Evolutionary conservation across 2,113 vertebrate genomes (phyloP), one percentile per base, ranked within the genome.

Genomic region (Protobothrops mucrosquamatus): DNA sequence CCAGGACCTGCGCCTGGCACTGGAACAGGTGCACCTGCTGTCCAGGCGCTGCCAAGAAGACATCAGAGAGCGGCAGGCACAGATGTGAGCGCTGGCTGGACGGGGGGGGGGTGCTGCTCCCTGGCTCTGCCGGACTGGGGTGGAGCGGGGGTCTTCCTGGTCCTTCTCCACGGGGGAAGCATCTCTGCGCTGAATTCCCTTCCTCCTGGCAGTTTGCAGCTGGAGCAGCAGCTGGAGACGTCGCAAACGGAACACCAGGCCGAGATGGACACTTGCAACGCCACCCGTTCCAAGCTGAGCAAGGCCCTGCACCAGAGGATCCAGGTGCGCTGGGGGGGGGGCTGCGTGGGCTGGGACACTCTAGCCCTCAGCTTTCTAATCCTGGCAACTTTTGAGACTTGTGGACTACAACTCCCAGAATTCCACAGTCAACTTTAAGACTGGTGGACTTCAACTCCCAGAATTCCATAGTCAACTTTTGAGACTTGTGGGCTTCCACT

Each of bases 231-330:
- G 55, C 92, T 97, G 93, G 95, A 98, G 89, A 94, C 34, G 0
- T 92, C 95, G 90, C 96, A 92, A 4, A 6, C 52, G 0, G 92
- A 95, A 43, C 96, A 92, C 34, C 91, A 96, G 93, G 95, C 95
- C 15, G 95, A 96, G 43, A 56, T 94, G 0, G 95, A 95, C 0
- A 39, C 93, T 39, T 97, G 97, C 64, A 96, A 96, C 59, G 95
- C 93, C 4, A 96, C 95, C 93, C 96, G 97, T 0, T 54, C 95
- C 39, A 96, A 97, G 89, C 93, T 98, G 95, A 97, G 97, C 93
- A 96, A 96, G 91, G 88, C 52, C 0, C 93, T 98, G 93, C 97
- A 96, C 92, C 92, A 96, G 94, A 96, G 95, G 94, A 93, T 95
- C 10, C 97, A 98, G 97, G 97, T 98, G 92, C 97, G 96, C 34